Evolutionary conservation across 53 echinoderm and acorn worm species (phyloP), one percentile per base, ranked within the genome.

Genomic region (Paracentrotus lividus): DNA sequence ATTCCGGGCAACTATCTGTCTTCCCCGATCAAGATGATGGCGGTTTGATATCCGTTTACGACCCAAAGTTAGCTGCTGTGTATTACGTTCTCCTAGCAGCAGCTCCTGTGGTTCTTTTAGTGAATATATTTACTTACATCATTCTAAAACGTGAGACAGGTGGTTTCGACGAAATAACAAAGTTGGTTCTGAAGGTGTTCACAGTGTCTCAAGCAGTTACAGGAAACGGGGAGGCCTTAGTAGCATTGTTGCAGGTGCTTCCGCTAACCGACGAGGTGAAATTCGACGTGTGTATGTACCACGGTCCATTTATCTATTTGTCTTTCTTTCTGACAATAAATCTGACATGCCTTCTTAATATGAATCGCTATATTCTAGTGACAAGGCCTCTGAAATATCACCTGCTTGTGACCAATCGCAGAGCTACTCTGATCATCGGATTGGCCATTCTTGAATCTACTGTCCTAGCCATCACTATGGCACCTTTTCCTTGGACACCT

Each of bases 91-190:
- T 69, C 29, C 2, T 69, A 20, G 10, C 20, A 29, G 8, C 16
- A 2, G 53, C 14, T 18, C 86, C 57, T 29, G 5, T 86, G 3
- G 21, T 8, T 16, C 32, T 86, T 26, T 0, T 86, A 1, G 86
- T 18, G 36, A 86, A 86, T 36, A 20, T 13, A 18, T 55, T 86
- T 0, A 55, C 86, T 1, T 56, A 55, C 86, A 33, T 15, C 34
- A 86, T 86, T 34, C 56, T 86, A 20, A 34, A 23, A 9, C 34
- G 32, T 9, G 86, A 54, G 33, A 86, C 3, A 18, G 56, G 86
- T 86, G 86, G 86, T 31, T 86, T 86, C 56, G 86, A 86, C 56
- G 86, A 55, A 32, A 56, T 86, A 26, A 86, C 56, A 0, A 86
- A 86, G 21, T 3, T 29, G 86, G 1, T 86, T 2, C 15, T 86